These are phyloP conservation scores for Scytalopus superciliaris DNA, from an alignment of 2,113 vertebrate species.

Conservation along the genomic window DNA sequence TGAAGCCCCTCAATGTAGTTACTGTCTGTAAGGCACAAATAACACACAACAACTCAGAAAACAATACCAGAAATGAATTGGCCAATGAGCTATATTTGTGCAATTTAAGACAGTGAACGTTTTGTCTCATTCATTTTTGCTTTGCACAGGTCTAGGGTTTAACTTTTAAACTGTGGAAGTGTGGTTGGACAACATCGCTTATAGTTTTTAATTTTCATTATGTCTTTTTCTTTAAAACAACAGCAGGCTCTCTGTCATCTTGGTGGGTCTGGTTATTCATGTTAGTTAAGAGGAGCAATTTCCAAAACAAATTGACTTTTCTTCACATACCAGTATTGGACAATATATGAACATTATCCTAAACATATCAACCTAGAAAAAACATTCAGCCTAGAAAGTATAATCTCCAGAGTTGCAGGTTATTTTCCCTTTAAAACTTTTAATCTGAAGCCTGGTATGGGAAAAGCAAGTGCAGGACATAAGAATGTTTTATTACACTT, in stretches of 20 bases:
- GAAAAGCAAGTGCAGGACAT: not conserved
- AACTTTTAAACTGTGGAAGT: not conserved
- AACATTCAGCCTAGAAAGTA: not conserved
- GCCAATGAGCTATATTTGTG: not conserved
- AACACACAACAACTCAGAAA: not conserved
- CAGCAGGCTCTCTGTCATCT: not conserved
- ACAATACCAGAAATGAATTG: not conserved
- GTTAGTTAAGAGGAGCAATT: not conserved
- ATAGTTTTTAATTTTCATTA: not conserved
- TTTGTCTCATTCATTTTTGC: not conserved
- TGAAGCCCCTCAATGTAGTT: not conserved
- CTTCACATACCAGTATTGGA: not conserved
- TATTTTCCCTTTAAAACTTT: not conserved
- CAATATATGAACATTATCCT: not conserved
- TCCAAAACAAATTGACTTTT: not conserved
- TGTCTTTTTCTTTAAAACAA: not conserved
- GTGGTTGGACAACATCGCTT: not conserved
- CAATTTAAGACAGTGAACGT: not conserved
- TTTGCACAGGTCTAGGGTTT: not conserved
- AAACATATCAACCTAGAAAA: not conserved
- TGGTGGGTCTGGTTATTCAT: fast-evolving
- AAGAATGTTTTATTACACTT: not conserved
- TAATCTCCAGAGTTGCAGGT: not conserved
- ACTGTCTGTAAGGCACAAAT: not conserved
- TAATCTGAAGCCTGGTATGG: not conserved